A percentile compares a stretch with the other conserved stretches of the same genome.
phyloP scores from a whole-genome alignment of 2,113 vertebrate species.

The Leptobrachium ailaonicum region DNA sequence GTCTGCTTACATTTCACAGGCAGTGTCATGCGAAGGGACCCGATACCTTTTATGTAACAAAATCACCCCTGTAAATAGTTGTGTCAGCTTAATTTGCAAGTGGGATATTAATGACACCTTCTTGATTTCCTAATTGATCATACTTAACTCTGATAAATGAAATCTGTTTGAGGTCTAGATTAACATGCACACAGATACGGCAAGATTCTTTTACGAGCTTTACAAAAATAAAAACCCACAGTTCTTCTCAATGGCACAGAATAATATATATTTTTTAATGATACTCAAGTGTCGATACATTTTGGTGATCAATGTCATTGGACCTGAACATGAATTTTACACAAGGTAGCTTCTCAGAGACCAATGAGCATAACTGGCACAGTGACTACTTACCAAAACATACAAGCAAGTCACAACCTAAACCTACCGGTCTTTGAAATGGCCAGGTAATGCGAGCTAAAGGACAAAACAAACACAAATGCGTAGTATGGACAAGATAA shows the following conservation, averaged over 20 bases:
- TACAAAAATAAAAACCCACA: background rate
- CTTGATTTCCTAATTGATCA: constrained; percentile 12
- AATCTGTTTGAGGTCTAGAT: background rate
- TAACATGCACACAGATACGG: constrained; percentile 1
- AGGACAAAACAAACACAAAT: too few species aligned
- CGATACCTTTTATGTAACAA: background rate
- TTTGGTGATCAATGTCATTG: too few species aligned
- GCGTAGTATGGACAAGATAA: too few species aligned
- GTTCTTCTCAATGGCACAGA: background rate
- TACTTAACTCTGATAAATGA: constrained; percentile 13
- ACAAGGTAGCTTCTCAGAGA: too few species aligned
- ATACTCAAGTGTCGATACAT: background rate
- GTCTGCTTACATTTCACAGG: too few species aligned
- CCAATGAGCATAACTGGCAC: too few species aligned
- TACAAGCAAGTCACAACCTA: too few species aligned
- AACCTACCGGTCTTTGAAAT: too few species aligned
- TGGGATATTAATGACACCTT: constrained; percentile 6
- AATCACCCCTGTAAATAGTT: background rate
- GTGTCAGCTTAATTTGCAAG: background rate
- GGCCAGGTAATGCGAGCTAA: too few species aligned
- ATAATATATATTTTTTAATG: background rate
- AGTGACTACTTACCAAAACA: too few species aligned
- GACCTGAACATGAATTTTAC: too few species aligned
- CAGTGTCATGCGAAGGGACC: background rate
- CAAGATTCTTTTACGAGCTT: background rate